These are phyloP conservation scores for Rotaria socialis DNA, from an alignment of 2,888 invertebrate species.

Conservation along the genomic window DNA sequence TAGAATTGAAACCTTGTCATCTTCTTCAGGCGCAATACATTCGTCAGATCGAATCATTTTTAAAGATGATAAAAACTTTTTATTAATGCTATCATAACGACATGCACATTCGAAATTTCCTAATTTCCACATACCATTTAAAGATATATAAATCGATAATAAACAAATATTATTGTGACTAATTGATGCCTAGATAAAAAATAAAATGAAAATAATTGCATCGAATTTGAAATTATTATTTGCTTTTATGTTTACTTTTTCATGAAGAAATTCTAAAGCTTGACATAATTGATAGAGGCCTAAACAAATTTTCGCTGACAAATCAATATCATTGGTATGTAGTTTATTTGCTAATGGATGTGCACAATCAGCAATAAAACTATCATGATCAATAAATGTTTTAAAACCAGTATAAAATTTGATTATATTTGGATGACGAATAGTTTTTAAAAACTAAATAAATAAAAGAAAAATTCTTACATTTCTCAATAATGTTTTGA, in stretches of 20 bases:
- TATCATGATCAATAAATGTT: background rate
- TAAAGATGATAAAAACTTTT: background rate
- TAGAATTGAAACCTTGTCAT: background rate
- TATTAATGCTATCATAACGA: background rate
- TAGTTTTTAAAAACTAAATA: constrained; percentile 26
- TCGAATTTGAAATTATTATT: background rate
- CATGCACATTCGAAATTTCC: constrained; percentile 30
- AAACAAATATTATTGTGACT: constrained; percentile 24
- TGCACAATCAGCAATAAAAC: background rate
- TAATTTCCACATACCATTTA: constrained; percentile 26
- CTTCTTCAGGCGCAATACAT: constrained; percentile 5
- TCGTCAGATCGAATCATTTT: constrained; percentile 4
- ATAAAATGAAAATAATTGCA: background rate
- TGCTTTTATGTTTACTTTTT: background rate
- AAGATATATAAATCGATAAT: background rate
- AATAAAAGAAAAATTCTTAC: background rate
- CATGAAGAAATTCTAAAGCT: constrained; percentile 24
- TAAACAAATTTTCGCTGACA: background rate
- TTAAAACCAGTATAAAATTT: background rate
- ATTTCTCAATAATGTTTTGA: too few relatives aligned
- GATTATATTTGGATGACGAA: constrained; percentile 26
- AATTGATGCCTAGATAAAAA: background rate
- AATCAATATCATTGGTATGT: background rate
- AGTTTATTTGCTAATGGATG: constrained; percentile 19
- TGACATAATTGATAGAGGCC: background rate